Evolutionary conservation across 1,140 invertebrate genomes (phyloP), one percentile per base, ranked within the genome.

Genomic region (Anastrepha ludens): DNA sequence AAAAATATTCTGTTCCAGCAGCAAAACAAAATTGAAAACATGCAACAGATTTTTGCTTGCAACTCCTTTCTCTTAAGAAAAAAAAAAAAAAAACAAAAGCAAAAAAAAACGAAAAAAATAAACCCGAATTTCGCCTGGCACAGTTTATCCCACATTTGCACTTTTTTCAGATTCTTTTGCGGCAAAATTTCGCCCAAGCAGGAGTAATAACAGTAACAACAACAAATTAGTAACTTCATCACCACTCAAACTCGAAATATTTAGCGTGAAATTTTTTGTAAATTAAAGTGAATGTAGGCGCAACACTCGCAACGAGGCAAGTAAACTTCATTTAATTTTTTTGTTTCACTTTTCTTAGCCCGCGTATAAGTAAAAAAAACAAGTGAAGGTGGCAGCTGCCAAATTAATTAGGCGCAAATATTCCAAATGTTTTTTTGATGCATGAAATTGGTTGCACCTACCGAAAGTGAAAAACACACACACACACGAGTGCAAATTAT

Each of bases 241-340:
- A 55, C 9, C n/a, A 81, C n/a, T 17, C 47, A 81, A 58, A 81
- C n/a, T 17, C 47, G 55, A 58, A 58, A 50, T 58, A 81, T 81
- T 81, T 55, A 50, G 74, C 74, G 47, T 81, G 74, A 81, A 81
- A 81, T 81, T 81, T 81, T 29, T 58, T 9, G 74, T 11, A 81
- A 81, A 81, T 81, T 81, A 55, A 81, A 81, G 74, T 81, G 74
- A 81, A 81, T 81, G 74, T 81, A 55, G 74, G 74, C 47, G 74
- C 74, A 81, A 81, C 74, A 29, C 47, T 13, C 47, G 20, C 50
- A 58, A 55, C 20, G 7, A 55, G 8, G 11, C 44, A 9, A 20
- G n/a, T 9, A 81, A 55, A 58, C 41, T 29, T 50, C 11, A n/a
- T 29, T 29, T 29, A 15, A 67, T 50, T 6, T 55, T 55, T 5